Evolutionary conservation across 2,113 vertebrate species (phyloP).

Genomic region (Otocyon megalotis): DNA sequence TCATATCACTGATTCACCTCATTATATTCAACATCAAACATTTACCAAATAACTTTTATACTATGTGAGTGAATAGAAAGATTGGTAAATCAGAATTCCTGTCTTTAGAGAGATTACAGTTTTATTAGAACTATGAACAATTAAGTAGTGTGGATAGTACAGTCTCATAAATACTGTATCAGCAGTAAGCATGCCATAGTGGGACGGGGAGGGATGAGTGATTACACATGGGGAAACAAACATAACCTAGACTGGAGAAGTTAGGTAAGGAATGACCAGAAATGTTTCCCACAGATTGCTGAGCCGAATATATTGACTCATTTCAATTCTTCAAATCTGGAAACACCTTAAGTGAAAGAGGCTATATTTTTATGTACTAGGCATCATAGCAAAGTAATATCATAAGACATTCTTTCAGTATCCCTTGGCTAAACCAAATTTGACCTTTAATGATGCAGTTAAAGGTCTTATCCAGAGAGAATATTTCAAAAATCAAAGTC

Average conservation of each 20-base stretch:
- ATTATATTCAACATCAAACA: constrained; percentile 20
- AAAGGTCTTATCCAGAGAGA: background rate
- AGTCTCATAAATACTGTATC: background rate
- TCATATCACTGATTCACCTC: background rate
- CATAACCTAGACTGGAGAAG: background rate
- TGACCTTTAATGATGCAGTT: background rate
- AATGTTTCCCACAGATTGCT: background rate
- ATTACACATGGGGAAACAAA: background rate
- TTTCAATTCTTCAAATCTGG: background rate
- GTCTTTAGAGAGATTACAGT: background rate
- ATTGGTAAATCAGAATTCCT: background rate
- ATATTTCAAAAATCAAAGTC: background rate
- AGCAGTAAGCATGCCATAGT: background rate
- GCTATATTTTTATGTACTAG: background rate
- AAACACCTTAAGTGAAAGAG: background rate
- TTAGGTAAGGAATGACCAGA: background rate
- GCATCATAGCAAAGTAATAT: background rate
- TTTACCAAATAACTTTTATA: background rate
- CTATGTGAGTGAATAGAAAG: background rate
- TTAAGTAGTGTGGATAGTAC: background rate
- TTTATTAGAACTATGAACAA: background rate
- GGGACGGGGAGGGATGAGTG: background rate
- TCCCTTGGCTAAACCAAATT: background rate
- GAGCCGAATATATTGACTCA: background rate
- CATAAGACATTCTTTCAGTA: background rate